Base-by-base conservation (phyloP, 2,888 invertebrate genomes). In the Proisotoma minuta region DNA sequence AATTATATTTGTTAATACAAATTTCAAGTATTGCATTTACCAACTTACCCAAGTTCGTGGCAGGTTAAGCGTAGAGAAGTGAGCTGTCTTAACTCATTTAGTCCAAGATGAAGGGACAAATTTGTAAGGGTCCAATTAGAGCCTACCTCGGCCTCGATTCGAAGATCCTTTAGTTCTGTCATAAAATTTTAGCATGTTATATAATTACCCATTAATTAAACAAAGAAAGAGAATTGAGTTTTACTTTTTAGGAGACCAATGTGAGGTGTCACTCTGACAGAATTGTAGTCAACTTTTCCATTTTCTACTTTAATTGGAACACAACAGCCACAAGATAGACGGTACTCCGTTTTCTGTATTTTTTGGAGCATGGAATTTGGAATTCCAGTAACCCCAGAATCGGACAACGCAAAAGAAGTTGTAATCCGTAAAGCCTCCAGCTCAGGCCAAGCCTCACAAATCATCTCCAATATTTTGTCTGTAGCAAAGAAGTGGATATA, bases 321-420 rank as follows among this genome's bases (percentile, higher is more conserved):
- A 49, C 62, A 62, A 34, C 65, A 65, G 28, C 62, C 68, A 59
- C 68, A 68, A 15, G 51, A 43, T 4, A 68, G 49, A 49, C 60
- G 57, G 43, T 65, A 50, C 23, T 68, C 65, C 10, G 48, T 34
- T 50, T 60, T 68, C 39, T 59, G 53, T 52, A 60, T 60, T 51
- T 59, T 64, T 24, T 64, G 59, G 52, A 65, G 52, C 39, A 62
- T 61, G 29, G 60, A 47, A 10, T 50, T 29, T 8, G 65, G 57
- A 34, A 67, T 67, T 3, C 68, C 68, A 20, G 65, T 65, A 52
- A 68, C 49, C 24, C 68, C 68, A 40, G 68, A 63, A 60, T 68
- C 68, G 40, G 65, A 57, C 54, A 68, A 56, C 39, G 65, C 65
- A 23, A 65, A 65, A n/a, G 59, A 34, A 48, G 56, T 68, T 26